phyloP scores from a whole-genome alignment of 2,888 invertebrate species.

The Meteorus cinctellus region DNA sequence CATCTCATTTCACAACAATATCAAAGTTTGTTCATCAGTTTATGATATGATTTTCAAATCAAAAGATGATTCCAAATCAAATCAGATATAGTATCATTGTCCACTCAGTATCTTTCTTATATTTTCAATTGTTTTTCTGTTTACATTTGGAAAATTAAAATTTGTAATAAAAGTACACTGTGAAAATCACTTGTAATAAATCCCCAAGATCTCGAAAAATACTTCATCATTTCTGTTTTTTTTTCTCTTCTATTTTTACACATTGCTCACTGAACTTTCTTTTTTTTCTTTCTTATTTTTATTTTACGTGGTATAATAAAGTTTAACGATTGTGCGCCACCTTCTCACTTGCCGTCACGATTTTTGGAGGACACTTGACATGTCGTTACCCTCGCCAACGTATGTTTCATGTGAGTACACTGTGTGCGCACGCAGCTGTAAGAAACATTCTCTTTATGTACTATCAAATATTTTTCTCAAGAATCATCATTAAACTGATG shows the following conservation, averaged over 20 bases:
- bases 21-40: neutral
- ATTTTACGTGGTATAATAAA: constrained; percentile 30
- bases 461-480: neutral
- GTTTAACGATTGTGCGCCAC: constrained; percentile 26
- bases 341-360: constrained; percentile 7
- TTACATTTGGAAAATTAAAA: neutral
- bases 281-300: neutral
- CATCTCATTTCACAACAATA: constrained; percentile 3
- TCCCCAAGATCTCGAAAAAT: neutral
- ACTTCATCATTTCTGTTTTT: neutral
- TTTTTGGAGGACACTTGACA: constrained; percentile 13
- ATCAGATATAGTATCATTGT: neutral
- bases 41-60: neutral
- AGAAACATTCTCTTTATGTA: constrained; percentile 17
- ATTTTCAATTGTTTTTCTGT: neutral
- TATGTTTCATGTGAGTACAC: constrained; percentile 20
- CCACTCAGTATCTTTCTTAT: neutral
- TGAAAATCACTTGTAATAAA: neutral
- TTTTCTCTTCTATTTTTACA: neutral
- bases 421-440: constrained; percentile 10
- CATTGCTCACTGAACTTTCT: neutral
- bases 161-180: neutral
- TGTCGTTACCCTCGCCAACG: constrained; percentile 18
- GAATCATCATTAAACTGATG: neutral
- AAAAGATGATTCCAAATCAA: neutral